Percentiles rank a stretch among this genome's conserved stretches.
phyloP scores from a whole-genome alignment of 2,888 invertebrate genomes.

The Rhingia rostrata region DNA sequence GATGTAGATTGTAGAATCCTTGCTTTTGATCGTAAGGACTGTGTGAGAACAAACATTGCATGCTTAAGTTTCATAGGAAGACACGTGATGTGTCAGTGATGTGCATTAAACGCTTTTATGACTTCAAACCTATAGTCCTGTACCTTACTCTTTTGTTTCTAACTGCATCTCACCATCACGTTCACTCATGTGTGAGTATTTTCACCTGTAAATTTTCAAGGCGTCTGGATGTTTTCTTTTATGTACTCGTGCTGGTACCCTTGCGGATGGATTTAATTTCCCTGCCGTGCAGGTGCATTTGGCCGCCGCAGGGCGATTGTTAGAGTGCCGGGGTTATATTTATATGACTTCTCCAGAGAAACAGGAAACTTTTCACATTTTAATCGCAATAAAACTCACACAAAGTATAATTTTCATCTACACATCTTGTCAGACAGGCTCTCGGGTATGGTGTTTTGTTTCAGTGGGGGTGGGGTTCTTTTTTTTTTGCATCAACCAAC shows the following conservation, averaged over 20 bases:
- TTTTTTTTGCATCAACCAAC: conserved; percentile 26
- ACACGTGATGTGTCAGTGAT: conserved; percentile 63
- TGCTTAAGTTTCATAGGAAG: conserved; percentile 39
- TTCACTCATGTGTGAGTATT: conserved; percentile 5
- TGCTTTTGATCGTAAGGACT: conserved; percentile 32
- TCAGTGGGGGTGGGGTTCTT: background rate
- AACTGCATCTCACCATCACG: background rate
- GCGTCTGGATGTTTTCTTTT: background rate
- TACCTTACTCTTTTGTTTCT: background rate
- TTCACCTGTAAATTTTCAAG: conserved; percentile 1
- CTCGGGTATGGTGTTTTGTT: conserved; percentile 23
- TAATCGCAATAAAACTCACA: conserved; percentile 70
- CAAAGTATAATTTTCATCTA: conserved; percentile 30
- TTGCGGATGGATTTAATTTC: conserved; percentile 29
- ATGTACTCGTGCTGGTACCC: background rate
- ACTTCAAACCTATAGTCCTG: background rate
- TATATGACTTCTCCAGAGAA: conserved; percentile 33
- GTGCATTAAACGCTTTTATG: conserved; percentile 56
- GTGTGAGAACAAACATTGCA: conserved; percentile 39
- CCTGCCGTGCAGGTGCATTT: conserved; percentile 39
- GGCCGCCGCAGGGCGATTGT: conserved; percentile 18
- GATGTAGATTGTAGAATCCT: conserved; percentile 19
- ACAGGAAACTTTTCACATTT: conserved; percentile 67
- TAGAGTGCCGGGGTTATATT: conserved; percentile 33
- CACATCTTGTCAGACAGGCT: conserved; percentile 60